Evolutionary conservation across 1,140 invertebrate species (phyloP).

Genomic region (Panonychus citri): DNA sequence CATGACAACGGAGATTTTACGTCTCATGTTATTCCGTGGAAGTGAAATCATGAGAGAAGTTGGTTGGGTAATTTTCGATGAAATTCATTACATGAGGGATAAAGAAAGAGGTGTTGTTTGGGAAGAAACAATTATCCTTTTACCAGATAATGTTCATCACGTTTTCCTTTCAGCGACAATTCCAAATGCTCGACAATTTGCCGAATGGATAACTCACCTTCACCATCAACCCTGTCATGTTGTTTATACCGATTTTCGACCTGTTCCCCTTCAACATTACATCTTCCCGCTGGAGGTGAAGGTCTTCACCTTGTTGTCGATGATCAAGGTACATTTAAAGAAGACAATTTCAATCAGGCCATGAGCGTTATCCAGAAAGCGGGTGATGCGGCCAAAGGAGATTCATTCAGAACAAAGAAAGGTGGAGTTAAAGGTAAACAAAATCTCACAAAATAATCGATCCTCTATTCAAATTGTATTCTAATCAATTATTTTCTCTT

Average conservation of each 20-base stretch:
- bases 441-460: neutral
- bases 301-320: constrained; percentile 88
- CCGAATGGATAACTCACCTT: constrained; percentile 90
- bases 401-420: constrained; percentile 27
- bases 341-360: constrained; percentile 90
- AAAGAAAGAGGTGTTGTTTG: constrained; percentile 97
- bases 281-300: constrained; percentile 77
- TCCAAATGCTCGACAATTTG: constrained; percentile 91
- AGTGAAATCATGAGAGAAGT: constrained; percentile 96
- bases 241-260: constrained; percentile 93
- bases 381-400: constrained; percentile 48
- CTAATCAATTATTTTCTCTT: neutral
- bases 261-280: constrained; percentile 92
- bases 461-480: too few relatives aligned
- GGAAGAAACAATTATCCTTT: constrained; percentile 94
- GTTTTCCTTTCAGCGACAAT: constrained; percentile 98
- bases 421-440: constrained; percentile 32
- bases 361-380: constrained; percentile 59
- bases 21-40: constrained; percentile 95
- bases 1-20: constrained; percentile 98
- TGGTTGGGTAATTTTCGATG: constrained; percentile 98
- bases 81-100: constrained; percentile 99
- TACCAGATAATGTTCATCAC: constrained; percentile 93
- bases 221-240: constrained; percentile 85
- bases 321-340: constrained; percentile 75